A percentile compares a stretch with the other conserved stretches of the same genome.
phyloP scores from a whole-genome alignment of 2,888 invertebrate genomes.

The Sceliomorpha sp. region DNA sequence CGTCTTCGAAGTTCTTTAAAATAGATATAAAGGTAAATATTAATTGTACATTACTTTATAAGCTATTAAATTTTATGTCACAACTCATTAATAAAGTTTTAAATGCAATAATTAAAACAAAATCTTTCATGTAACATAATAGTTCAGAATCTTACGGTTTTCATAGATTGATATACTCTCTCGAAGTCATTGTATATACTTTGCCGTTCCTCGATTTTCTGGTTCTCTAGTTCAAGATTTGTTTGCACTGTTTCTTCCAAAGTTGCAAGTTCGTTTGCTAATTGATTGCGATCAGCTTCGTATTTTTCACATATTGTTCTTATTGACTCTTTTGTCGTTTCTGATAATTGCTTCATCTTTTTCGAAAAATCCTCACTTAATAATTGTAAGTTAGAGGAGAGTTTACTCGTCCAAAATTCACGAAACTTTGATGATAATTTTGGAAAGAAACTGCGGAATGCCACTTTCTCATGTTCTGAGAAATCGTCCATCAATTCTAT shows the following conservation, averaged over 20 bases:
- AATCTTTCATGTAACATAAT: no score
- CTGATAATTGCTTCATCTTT: conserved; percentile 63
- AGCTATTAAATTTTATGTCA: no score
- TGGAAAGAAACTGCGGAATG: conserved; percentile 56
- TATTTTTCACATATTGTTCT: conserved; percentile 58
- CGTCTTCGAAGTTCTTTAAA: conserved; percentile 56
- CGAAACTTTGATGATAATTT: conserved; percentile 64
- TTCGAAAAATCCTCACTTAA: conserved; percentile 60
- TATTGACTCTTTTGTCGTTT: conserved; percentile 62
- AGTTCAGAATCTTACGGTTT: conserved; percentile 1
- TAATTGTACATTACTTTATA: conserved; percentile 21
- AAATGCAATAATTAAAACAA: no score
- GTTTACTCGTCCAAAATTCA: conserved; percentile 64
- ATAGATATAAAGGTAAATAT: conserved; percentile 22
- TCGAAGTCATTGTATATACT: conserved; percentile 34
- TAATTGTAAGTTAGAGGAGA: conserved; percentile 64
- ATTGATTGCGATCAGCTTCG: conserved; percentile 60
- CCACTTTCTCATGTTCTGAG: conserved; percentile 59
- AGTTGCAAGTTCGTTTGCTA: conserved; percentile 57
- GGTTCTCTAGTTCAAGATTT: conserved; percentile 49
- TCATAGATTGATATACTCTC: conserved; percentile 40
- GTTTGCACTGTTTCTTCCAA: conserved; percentile 59
- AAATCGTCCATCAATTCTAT: conserved; percentile 55
- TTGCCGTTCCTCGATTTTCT: conserved; percentile 57
- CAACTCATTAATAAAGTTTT: no score